These are phyloP conservation scores for Arenaria interpres DNA, from an alignment of 2,113 vertebrate genomes.

Conservation along the genomic window DNA sequence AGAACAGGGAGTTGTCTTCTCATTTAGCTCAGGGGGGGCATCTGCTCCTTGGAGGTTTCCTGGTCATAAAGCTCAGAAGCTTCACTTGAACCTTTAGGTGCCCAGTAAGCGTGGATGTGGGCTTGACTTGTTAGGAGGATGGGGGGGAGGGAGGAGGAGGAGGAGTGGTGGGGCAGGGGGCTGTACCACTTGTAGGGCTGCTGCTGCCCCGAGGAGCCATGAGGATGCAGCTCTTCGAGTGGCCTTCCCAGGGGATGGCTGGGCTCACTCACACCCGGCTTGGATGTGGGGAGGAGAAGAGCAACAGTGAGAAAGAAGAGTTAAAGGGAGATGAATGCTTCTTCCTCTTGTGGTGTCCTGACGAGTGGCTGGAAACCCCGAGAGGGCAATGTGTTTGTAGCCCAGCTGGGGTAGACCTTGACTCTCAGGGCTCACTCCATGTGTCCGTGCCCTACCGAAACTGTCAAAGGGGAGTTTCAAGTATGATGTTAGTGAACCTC, in stretches of 20 bases:
- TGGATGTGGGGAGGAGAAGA: background rate
- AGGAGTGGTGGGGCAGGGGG: background rate
- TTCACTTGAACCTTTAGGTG: background rate
- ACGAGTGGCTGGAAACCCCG: background rate
- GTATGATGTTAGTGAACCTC: background rate
- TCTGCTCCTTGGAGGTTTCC: background rate
- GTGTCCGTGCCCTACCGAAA: background rate
- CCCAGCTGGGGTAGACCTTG: background rate
- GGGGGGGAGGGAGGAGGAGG: too few species aligned
- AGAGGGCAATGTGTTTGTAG: background rate
- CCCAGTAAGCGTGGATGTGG: rapidly evolving
- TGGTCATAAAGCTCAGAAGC: background rate
- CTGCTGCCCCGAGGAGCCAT: background rate
- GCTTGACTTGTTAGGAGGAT: background rate
- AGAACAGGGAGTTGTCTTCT: rapidly evolving
- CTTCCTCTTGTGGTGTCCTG: background rate
- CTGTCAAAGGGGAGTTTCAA: background rate
- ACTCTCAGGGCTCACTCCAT: rapidly evolving
- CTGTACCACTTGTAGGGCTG: rapidly evolving
- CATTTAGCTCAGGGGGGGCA: background rate
- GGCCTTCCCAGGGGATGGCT: background rate
- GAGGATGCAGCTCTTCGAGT: background rate
- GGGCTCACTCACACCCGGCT: background rate
- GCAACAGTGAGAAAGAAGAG: background rate
- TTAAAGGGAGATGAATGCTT: background rate